Conservation (phyloP, 2,797 vertebrate species). For the Spinus pinus region DNA sequence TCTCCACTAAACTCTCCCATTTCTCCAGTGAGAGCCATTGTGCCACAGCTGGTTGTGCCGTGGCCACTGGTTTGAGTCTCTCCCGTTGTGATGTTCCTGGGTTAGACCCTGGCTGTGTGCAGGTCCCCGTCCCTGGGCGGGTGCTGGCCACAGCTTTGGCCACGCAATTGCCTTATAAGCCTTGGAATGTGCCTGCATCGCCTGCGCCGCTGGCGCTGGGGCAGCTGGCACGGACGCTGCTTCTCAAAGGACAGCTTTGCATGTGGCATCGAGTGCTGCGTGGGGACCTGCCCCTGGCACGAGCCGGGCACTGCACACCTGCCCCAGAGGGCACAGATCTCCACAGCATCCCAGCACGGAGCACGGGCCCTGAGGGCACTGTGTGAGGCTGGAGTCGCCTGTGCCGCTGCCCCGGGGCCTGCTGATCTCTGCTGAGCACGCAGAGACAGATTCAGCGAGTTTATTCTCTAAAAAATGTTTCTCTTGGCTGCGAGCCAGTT, state of each 20-base stretch:
- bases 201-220: background rate
- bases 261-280: background rate
- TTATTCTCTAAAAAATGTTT: constrained; percentile 64
- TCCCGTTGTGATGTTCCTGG: accelerated
- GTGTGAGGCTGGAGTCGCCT: background rate
- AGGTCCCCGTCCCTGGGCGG: background rate
- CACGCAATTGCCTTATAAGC: constrained; percentile 78
- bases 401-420: background rate
- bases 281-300: background rate
- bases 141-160: background rate
- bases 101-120: background rate
- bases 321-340: background rate
- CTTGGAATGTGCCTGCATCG: constrained; percentile 69
- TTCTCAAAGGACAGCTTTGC: background rate
- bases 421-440: background rate
- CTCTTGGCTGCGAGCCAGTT: constrained; percentile 48
- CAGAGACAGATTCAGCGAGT: constrained; percentile 16
- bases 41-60: background rate
- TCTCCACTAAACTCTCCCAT: accelerated
- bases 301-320: accelerated
- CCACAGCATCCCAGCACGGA: accelerated
- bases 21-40: accelerated
- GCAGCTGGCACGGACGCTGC: constrained; percentile 7
- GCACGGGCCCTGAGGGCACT: background rate
- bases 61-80: background rate